phyloP scores from a whole-genome alignment of 2,888 invertebrate species.

The Platypus cylindrus region DNA sequence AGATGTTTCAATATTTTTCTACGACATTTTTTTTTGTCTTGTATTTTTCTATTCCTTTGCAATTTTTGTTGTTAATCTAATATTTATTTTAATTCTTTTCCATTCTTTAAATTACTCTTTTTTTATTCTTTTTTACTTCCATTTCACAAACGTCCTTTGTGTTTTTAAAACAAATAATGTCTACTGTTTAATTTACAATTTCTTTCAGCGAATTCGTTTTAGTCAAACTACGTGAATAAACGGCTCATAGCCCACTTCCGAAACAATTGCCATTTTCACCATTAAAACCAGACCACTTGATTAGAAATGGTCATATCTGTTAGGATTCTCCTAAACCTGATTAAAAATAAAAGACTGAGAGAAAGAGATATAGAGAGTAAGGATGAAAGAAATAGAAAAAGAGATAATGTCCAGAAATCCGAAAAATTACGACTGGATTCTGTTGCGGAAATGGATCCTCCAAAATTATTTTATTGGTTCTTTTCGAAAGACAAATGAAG shows the following conservation, averaged over 20 bases:
- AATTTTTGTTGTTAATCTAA: background rate
- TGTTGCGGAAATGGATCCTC: slow-evolving; percentile 28
- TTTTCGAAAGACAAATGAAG: slow-evolving; percentile 36
- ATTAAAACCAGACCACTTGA: slow-evolving; percentile 34
- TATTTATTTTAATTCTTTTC: no score
- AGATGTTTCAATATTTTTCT: slow-evolving; percentile 6
- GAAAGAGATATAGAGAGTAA: no score
- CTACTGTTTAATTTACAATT: no score
- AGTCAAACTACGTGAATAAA: no score
- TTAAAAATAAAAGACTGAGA: no score
- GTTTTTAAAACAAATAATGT: no score
- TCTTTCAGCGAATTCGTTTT: no score
- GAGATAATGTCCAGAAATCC: slow-evolving; percentile 31
- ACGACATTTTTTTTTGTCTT: slow-evolving; percentile 4
- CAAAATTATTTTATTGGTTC: slow-evolving; percentile 38
- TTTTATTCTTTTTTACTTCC: no score
- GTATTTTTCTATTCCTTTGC: background rate
- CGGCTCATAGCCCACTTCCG: no score
- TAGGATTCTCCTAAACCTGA: no score
- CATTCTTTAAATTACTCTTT: no score
- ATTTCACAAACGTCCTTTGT: no score
- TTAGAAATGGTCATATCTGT: slow-evolving; percentile 31
- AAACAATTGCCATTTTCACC: slow-evolving; percentile 16
- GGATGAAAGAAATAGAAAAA: slow-evolving; percentile 25
- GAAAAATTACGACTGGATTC: slow-evolving; percentile 24